Percentiles rank a stretch among this genome's conserved stretches.
phyloP scores from a whole-genome alignment of 2,797 vertebrate species.

The Gymnocypris eckloni region DNA sequence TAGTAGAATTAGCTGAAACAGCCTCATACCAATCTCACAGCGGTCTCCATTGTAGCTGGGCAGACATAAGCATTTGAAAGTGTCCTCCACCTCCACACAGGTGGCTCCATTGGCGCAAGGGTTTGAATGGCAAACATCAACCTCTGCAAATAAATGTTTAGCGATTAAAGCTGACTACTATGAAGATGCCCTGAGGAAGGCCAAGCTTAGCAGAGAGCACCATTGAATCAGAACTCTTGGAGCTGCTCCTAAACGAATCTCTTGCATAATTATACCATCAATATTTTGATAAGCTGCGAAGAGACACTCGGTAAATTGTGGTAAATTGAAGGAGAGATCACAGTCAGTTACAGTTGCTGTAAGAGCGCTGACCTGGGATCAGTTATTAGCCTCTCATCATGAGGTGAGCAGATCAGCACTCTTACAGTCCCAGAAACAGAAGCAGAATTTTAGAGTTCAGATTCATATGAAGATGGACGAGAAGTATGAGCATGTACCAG shows the following conservation, averaged over 20 bases:
- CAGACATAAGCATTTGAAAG: conserved; percentile 99
- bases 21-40: conserved; percentile 95
- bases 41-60: conserved; percentile 97
- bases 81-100: conserved; percentile 90
- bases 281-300: conserved; percentile 1
- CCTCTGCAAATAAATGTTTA: conserved; percentile 94
- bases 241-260: conserved; percentile 65
- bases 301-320: background rate
- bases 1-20: conserved; percentile 94
- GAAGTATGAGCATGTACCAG: conserved; percentile 64
- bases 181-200: conserved; percentile 64
- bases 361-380: conserved; percentile 53
- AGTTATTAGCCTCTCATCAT: background rate
- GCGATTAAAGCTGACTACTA: conserved; percentile 83
- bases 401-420: conserved; percentile 8
- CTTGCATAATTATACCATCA: conserved; percentile 51
- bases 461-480: conserved; percentile 61
- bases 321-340: conserved; percentile 29
- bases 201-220: conserved; percentile 46
- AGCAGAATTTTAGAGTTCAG: conserved; percentile 71
- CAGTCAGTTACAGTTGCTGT: conserved; percentile 12
- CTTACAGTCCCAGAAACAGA: conserved; percentile 40
- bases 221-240: conserved; percentile 64
- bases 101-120: conserved; percentile 98
- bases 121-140: conserved; percentile 94